These are phyloP conservation scores for Psylliodes chrysocephalus DNA, from an alignment of 2,888 invertebrate species.

Conservation along the genomic window DNA sequence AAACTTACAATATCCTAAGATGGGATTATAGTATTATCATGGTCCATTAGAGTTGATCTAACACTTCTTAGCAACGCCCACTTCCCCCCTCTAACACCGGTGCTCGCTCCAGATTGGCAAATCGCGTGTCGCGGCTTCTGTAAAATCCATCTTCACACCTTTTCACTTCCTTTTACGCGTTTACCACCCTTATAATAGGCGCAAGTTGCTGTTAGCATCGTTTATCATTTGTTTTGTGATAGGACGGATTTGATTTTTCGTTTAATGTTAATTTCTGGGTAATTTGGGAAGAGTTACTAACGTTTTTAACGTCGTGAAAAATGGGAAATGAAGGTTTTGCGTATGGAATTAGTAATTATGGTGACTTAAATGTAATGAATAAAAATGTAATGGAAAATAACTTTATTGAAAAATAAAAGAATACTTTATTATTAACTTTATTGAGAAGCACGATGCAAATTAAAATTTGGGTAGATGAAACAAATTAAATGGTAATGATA, in stretches of 20 bases:
- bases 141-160: slow-evolving; percentile 63
- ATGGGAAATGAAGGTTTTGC: too few species aligned
- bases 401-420: too few species aligned
- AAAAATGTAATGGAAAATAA: too few species aligned
- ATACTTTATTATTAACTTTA: too few species aligned
- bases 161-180: slow-evolving; percentile 57
- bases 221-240: slow-evolving; percentile 34
- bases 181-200: slow-evolving; percentile 46
- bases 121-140: slow-evolving; percentile 62
- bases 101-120: slow-evolving; percentile 62
- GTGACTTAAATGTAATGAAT: too few species aligned
- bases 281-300: slow-evolving; percentile 1
- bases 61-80: slow-evolving; percentile 53
- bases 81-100: slow-evolving; percentile 44
- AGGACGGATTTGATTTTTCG: slow-evolving; percentile 36
- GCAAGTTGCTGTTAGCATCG: slow-evolving; percentile 31
- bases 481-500: too few species aligned
- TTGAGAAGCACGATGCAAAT: too few species aligned
- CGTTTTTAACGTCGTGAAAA: not conserved
- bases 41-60: slow-evolving; percentile 61
- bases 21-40: slow-evolving; percentile 40
- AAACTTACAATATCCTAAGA: slow-evolving; percentile 25
- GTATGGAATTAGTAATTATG: too few species aligned
- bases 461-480: too few species aligned
- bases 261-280: slow-evolving; percentile 30